Evolutionary conservation across 2,113 vertebrate genomes (phyloP), one percentile per base, ranked within the genome.

Genomic region (Aix galericulata): DNA sequence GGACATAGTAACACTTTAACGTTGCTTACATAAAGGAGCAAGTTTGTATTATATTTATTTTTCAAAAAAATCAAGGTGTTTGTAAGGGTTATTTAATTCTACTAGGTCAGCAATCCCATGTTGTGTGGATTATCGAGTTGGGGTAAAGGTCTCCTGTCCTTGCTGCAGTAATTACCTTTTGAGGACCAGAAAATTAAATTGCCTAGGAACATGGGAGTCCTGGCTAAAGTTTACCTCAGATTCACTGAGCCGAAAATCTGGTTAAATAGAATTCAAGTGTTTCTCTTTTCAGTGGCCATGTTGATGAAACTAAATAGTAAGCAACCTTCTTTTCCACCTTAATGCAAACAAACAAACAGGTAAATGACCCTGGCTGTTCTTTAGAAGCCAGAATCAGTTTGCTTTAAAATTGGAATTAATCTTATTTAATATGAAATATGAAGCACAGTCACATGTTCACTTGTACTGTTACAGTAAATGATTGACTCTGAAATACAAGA

Each of bases 401-500:
- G 17, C 50, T 90, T 75, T 80, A 52, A 93, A 91, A 82, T 79
- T 71, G 62, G 63, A 80, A 69, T 75, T 93, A 94, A 82, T 91
- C 55, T 80, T 62, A 53, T 12, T 91, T 88, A 81, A 67, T 88
- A 64, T 50, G 63, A 95, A 91, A 92, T 92, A 91, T 85, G 40
- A 92, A 95, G 90, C 68, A 50, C 63, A 66, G 68, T 81, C 79
- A 91, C 55, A 6, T 78, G 82, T 11, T 86, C 13, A 14, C 80
- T 91, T 83, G 32, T 80, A 17, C 21, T 79, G 42, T 76, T 89
- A 80, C 69, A 80, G 55, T 93, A 58, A 66, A 69, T 46, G 55
- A 66, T 67, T 88, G 84, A 79, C 73, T 95, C 81, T 85, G 59
- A 91, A 95, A 74, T 68, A 44, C 26, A 80, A 50, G 55, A 89